Evolutionary conservation across 2,113 vertebrate genomes (phyloP).

Genomic region (Pseudois nayaur): DNA sequence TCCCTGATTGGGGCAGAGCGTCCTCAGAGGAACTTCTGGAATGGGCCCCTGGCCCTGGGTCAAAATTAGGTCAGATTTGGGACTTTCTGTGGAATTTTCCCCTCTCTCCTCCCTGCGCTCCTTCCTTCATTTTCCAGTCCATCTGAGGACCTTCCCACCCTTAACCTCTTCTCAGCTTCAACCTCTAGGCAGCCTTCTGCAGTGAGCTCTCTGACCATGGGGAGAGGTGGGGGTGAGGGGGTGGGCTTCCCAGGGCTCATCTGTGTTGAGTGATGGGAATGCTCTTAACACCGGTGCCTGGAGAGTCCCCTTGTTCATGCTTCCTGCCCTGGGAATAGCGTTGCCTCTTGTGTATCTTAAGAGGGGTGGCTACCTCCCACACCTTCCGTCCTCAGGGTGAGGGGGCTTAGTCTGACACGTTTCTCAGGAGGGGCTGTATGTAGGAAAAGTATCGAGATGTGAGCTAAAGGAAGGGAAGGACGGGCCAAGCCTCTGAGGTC

Average conservation of each 20-base stretch:
- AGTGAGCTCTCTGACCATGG: not conserved
- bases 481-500: not conserved
- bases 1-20: not conserved
- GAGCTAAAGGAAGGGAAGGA: not conserved
- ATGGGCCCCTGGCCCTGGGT: conserved; percentile 40
- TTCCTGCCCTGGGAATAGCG: not conserved
- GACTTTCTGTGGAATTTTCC: conserved; percentile 69
- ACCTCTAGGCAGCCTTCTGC: not conserved
- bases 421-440: not conserved
- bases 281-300: not conserved
- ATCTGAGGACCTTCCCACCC: not conserved
- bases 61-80: conserved; percentile 69
- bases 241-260: not conserved
- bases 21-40: conserved; percentile 59
- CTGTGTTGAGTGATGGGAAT: not conserved
- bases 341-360: not conserved
- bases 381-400: not conserved
- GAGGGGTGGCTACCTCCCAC: not conserved
- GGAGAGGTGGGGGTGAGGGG: not conserved
- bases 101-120: not conserved
- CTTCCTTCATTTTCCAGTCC: conserved; percentile 35
- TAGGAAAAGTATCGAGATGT: not conserved
- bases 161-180: not conserved
- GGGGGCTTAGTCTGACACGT: not conserved
- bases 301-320: not conserved